Conservation (phyloP, 2,797 vertebrate genomes). For the Triplophysa yarkandensis region DNA sequence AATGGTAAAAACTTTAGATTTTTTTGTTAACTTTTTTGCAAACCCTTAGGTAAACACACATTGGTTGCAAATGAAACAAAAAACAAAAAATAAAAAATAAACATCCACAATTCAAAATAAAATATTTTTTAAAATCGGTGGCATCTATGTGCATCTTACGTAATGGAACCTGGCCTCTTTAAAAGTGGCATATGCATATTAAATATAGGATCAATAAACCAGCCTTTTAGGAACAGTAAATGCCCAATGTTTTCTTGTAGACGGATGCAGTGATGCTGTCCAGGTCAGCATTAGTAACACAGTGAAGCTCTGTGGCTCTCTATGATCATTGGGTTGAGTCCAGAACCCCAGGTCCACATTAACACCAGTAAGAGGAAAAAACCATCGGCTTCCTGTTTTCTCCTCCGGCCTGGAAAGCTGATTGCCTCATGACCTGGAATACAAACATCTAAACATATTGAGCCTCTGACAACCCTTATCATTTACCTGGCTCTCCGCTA, state of each 20-base stretch:
- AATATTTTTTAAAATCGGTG: too few relatives aligned
- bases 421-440: conserved; percentile 45
- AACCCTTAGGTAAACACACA: too few relatives aligned
- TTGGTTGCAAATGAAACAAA: too few relatives aligned
- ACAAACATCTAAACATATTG: conserved; percentile 17
- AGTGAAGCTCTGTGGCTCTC: conserved; percentile 10
- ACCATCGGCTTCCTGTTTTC: conserved; percentile 58
- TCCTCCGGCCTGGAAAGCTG: conserved; percentile 26
- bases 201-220: background rate
- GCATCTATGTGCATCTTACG: too few relatives aligned
- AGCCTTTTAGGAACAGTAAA: background rate
- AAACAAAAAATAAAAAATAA: too few relatives aligned
- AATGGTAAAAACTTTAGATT: too few relatives aligned
- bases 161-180: too few relatives aligned
- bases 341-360: conserved; percentile 26
- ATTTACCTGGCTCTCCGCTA: conserved; percentile 20
- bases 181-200: too few relatives aligned
- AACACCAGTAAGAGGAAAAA: conserved; percentile 15
- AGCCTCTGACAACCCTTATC: background rate
- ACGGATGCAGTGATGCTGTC: background rate
- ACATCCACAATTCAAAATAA: too few relatives aligned
- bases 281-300: conserved; percentile 1
- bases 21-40: too few relatives aligned
- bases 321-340: conserved; percentile 3
- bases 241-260: background rate